phyloP scores from a whole-genome alignment of 2,888 invertebrate species.

The Drosophila neoperkinsi region DNA sequence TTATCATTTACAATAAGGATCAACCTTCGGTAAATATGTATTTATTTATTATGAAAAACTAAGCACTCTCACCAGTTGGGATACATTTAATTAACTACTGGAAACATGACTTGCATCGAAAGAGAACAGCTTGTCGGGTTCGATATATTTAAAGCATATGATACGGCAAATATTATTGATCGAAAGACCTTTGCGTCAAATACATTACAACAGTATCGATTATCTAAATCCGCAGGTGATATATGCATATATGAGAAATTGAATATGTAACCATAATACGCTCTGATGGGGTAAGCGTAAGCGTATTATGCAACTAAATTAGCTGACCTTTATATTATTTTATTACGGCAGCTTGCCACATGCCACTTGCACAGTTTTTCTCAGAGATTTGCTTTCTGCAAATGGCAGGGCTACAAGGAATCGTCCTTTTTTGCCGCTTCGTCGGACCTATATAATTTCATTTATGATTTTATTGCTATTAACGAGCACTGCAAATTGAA shows the following conservation, averaged over 20 bases:
- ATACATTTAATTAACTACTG: neutral
- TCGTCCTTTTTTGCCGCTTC: slow-evolving; percentile 19
- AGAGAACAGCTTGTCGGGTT: too few species aligned
- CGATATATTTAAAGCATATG: neutral
- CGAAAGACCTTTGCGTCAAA: neutral
- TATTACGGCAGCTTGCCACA: slow-evolving; percentile 40
- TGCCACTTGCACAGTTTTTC: slow-evolving; percentile 41
- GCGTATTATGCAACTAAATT: slow-evolving; percentile 30
- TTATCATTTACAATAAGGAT: neutral
- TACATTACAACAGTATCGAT: neutral
- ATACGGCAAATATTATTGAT: neutral
- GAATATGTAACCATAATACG: neutral
- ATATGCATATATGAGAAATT: neutral
- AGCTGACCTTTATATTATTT: slow-evolving; percentile 42
- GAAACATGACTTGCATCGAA: neutral
- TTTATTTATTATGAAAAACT: neutral
- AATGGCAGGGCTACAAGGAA: slow-evolving; percentile 9
- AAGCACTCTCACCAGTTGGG: neutral
- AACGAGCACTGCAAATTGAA: slow-evolving; percentile 44
- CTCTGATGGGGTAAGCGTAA: neutral
- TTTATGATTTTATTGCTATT: slow-evolving; percentile 55
- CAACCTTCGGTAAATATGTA: neutral
- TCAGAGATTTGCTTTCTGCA: slow-evolving; percentile 33
- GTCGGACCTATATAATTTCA: slow-evolving; percentile 30
- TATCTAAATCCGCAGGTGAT: neutral